phyloP scores from a whole-genome alignment of 92 coral and sea anemone species.

The Umimayanthus kanabou region DNA sequence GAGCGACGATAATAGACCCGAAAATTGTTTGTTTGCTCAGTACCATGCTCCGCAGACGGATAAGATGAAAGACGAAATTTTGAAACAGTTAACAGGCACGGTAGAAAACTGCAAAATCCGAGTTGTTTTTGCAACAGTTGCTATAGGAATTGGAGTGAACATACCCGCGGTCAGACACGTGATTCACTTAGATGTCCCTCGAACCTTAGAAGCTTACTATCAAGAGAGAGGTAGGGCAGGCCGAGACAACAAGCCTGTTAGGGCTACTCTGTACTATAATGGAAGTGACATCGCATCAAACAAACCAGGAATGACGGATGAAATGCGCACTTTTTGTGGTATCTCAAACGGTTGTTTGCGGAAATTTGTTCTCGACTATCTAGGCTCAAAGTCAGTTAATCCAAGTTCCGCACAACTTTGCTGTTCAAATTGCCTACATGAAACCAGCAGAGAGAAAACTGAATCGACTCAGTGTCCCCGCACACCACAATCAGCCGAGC shows the following conservation, averaged over 20 bases:
- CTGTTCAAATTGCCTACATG: too few species aligned
- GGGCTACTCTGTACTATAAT: slow-evolving; percentile 52
- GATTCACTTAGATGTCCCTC: slow-evolving; percentile 57
- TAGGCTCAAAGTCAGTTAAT: slow-evolving; percentile 26
- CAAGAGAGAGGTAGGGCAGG: slow-evolving; percentile 69
- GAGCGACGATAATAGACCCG: slow-evolving; percentile 6
- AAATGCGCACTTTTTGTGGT: slow-evolving; percentile 48
- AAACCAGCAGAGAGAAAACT: too few species aligned
- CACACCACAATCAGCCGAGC: too few species aligned
- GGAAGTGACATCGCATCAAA: slow-evolving; percentile 53
- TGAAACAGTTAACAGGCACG: slow-evolving; percentile 46
- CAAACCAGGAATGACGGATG: slow-evolving; percentile 54
- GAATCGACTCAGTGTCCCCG: too few species aligned
- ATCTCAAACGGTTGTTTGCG: slow-evolving; percentile 9
- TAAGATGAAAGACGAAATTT: slow-evolving; percentile 55
- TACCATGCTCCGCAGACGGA: slow-evolving; percentile 56
- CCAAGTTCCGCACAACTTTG: background rate
- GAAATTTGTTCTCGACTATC: slow-evolving; percentile 24
- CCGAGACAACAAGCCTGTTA: slow-evolving; percentile 47
- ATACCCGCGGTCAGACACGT: slow-evolving; percentile 58
- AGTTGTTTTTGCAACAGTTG: slow-evolving; percentile 62
- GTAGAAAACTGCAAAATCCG: slow-evolving; percentile 17
- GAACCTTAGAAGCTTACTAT: slow-evolving; percentile 50
- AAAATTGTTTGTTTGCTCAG: slow-evolving; percentile 49
- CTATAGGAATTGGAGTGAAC: slow-evolving; percentile 62